Evolutionary conservation across 2,888 invertebrate species (phyloP), one percentile per base, ranked within the genome.

Genomic region (Clepsis dumicolana): DNA sequence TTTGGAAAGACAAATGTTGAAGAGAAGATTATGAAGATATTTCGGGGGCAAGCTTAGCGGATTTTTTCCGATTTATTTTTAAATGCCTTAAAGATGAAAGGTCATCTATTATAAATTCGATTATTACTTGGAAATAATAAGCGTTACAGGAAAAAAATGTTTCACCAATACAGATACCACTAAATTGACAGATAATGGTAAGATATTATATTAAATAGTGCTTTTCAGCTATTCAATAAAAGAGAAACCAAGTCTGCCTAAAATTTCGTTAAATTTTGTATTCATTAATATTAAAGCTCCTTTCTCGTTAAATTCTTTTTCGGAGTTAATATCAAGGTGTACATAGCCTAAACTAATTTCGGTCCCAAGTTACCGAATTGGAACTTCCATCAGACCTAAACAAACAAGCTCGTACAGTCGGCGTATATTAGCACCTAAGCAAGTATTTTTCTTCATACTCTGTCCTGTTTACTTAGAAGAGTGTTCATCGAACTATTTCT

Each of bases 331-430:
- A 53, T 27, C 41, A 53, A 61, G 48, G 44, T 35, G 56, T 44
- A 12, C 29, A 53, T 60, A 35, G 24, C 60, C 54, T 61, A 66
- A 66, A 59, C 52, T 63, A 68, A 68, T 68, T 57, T 52, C 25
- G 57, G 38, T 59, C 53, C 59, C 63, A 59, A 68, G 68, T 68
- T 59, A 68, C 68, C 41, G 68, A 67, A 67, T 64, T 14, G 68
- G 52, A 64, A 64, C 50, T 68, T 59, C 68, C 68, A 68, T 64
- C 64, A 59, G 52, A 18, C 68, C 68, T 59, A 68, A 68, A 64
- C 63, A 68, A 68, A 68, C 68, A 59, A 48, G 38, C 27, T 56
- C 12, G 67, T 65, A 66, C 53, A 66, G 66, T 66, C 54, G 25
- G 35, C 50, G 14, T 16, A 62, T 24, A 41, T 48, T 50, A 24